Base-by-base conservation (phyloP, 2,888 invertebrate species). In the Ennomos erosarius region DNA sequence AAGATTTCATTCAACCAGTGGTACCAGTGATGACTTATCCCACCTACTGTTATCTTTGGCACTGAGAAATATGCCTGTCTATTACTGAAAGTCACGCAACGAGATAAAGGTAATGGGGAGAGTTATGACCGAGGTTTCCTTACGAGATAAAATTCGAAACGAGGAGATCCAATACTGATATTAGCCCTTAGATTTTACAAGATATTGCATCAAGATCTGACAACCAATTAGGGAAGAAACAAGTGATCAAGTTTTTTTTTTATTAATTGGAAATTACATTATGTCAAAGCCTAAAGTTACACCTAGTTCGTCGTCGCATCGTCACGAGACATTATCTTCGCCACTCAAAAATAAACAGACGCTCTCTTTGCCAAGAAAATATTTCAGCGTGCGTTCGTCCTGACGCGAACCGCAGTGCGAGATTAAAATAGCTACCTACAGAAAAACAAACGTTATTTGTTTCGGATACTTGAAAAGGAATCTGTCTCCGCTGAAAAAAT, bases 311-410 rank as follows among this genome's bases (percentile, higher is more conserved):
- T 51, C 47, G 53, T 45, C 33, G 34, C 55, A 59, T 56, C 33
- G 64, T 69, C 63, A 85, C 80, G 78, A 73, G 81, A 83, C 76
- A 70, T 62, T 62, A 64, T 74, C 73, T 74, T 80, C 73, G 65
- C 59, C 57, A 65, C 69, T 75, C 81, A 75, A 83, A 88, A 88
- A 88, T 88, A 89, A 86, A 85, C 82, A 87, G 68, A 80, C 73
- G 66, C 62, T 69, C 48, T 66, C 46, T 69, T 71, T 85, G 88
- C 88, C 88, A 88, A 88, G 81, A 84, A 79, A 77, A 71, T 70
- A 67, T 63, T 74, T 67, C 67, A 62, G 68, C 73, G 75, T 81
- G 78, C 79, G 82, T 79, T 77, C 64, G 68, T 75, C 71, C 71
- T 75, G 56, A 57, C 75, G 76, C 65, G 74, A 68, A 70, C 61